Percentiles rank a stretch among this genome's conserved stretches.
phyloP scores from a whole-genome alignment of 1,140 invertebrate species.

The Drosophila truncata region DNA sequence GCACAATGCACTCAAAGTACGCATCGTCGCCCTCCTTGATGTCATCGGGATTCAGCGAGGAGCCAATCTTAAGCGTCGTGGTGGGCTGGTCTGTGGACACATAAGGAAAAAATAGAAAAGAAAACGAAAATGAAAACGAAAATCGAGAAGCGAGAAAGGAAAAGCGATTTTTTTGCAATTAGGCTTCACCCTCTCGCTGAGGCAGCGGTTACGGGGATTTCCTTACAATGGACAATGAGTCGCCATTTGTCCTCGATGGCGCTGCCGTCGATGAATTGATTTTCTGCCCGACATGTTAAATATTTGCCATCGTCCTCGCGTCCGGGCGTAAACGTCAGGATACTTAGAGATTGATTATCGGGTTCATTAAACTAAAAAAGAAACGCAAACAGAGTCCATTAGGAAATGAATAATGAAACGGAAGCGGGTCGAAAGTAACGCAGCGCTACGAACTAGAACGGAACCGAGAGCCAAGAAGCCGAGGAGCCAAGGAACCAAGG shows the following conservation, averaged over 20 bases:
- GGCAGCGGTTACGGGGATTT: constrained; percentile 19
- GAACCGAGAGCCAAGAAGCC: constrained; percentile 1
- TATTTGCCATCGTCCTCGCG: constrained; percentile 95
- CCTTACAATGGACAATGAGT: constrained; percentile 91
- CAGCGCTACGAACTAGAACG: constrained; percentile 14
- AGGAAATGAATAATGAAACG: constrained; percentile 81
- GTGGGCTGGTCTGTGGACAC: constrained; percentile 89
- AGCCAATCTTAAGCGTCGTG: constrained; percentile 91
- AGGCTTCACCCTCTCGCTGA: constrained; percentile 31
- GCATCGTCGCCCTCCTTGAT: constrained; percentile 95
- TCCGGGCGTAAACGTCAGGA: constrained; percentile 91
- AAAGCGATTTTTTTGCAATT: constrained; percentile 59
- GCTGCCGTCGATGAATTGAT: constrained; percentile 92
- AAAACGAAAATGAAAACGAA: constrained; percentile 17
- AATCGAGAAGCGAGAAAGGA: constrained; percentile 14
- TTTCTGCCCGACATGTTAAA: constrained; percentile 94
- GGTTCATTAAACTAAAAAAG: constrained; percentile 90
- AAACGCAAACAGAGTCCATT: constrained; percentile 81
- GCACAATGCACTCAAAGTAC: constrained; percentile 92
- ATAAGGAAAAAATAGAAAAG: background rate
- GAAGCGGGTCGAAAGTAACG: constrained; percentile 39
- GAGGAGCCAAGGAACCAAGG: background rate
- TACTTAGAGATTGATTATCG: constrained; percentile 94
- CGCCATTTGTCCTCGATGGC: constrained; percentile 93
- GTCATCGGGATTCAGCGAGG: constrained; percentile 91